Evolutionary conservation across 2,888 invertebrate species (phyloP).

Genomic region (Epiblema foenella): DNA sequence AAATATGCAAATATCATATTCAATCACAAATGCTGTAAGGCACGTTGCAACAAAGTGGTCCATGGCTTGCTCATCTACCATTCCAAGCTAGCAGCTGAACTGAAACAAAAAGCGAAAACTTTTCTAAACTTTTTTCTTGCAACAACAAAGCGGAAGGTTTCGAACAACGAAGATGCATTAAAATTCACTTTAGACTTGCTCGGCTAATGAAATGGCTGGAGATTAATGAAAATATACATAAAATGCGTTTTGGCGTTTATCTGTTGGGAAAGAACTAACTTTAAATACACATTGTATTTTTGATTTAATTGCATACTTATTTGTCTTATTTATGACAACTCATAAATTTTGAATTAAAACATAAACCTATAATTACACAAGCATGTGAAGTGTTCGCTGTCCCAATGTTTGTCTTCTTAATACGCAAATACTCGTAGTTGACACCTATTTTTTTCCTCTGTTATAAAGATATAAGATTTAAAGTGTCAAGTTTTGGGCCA

Average conservation of each 20-base stretch:
- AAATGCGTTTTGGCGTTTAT: slow-evolving; percentile 47
- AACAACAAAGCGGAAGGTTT: slow-evolving; percentile 49
- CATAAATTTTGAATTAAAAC: neutral
- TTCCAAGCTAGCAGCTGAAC: slow-evolving; percentile 31
- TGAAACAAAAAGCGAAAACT: slow-evolving; percentile 33
- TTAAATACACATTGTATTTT: neutral
- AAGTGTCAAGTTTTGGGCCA: too few species aligned
- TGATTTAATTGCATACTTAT: too few species aligned
- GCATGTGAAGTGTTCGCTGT: too few species aligned
- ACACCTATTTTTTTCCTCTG: too few species aligned
- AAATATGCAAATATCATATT: neutral
- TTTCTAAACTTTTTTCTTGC: slow-evolving; percentile 41
- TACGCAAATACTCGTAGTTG: too few species aligned
- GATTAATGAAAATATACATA: slow-evolving; percentile 62
- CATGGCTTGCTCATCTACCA: slow-evolving; percentile 29
- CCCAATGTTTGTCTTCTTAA: too few species aligned
- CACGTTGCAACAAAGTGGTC: neutral
- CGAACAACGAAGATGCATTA: slow-evolving; percentile 72
- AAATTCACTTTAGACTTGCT: slow-evolving; percentile 71
- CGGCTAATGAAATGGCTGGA: slow-evolving; percentile 66
- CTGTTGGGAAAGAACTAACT: neutral
- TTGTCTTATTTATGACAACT: too few species aligned
- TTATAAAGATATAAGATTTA: too few species aligned
- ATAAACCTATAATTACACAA: too few species aligned
- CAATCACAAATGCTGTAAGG: neutral